A percentile compares a stretch with the other conserved stretches of the same genome.
These are phyloP conservation scores for Aspidapion aeneum DNA, from an alignment of 2,888 invertebrate genomes.

Conservation along the genomic window DNA sequence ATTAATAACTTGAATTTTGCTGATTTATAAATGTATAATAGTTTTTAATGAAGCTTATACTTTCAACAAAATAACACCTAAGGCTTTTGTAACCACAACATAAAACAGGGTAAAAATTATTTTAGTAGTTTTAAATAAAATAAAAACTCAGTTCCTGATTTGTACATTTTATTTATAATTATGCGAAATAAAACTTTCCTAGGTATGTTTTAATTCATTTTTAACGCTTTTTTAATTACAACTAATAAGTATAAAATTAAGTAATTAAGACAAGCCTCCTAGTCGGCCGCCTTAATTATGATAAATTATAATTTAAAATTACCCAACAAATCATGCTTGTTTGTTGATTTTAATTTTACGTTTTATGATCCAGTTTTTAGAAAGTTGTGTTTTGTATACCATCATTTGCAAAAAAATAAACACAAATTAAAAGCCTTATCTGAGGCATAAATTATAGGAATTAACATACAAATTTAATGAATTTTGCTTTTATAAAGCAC, in stretches of 20 bases:
- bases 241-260: constrained; percentile 2
- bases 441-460: too few species aligned
- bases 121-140: not conserved
- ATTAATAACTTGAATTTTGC: too few species aligned
- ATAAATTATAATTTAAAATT: not conserved
- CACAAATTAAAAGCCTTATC: too few species aligned
- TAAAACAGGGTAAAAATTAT: not conserved
- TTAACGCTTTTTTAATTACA: constrained; percentile 13
- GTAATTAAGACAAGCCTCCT: not conserved
- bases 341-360: not conserved
- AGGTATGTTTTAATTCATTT: constrained; percentile 3
- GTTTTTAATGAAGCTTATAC: too few species aligned
- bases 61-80: too few species aligned
- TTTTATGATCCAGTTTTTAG: not conserved
- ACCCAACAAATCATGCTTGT: not conserved
- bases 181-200: not conserved
- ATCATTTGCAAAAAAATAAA: not conserved
- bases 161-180: not conserved
- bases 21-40: too few species aligned
- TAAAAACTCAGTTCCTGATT: not conserved
- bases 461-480: too few species aligned
- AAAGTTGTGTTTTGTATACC: not conserved
- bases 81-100: too few species aligned
- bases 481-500: too few species aligned
- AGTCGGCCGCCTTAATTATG: not conserved